Conservation (phyloP, 2,888 invertebrate genomes). For the Scaptomyza caliginosa region DNA sequence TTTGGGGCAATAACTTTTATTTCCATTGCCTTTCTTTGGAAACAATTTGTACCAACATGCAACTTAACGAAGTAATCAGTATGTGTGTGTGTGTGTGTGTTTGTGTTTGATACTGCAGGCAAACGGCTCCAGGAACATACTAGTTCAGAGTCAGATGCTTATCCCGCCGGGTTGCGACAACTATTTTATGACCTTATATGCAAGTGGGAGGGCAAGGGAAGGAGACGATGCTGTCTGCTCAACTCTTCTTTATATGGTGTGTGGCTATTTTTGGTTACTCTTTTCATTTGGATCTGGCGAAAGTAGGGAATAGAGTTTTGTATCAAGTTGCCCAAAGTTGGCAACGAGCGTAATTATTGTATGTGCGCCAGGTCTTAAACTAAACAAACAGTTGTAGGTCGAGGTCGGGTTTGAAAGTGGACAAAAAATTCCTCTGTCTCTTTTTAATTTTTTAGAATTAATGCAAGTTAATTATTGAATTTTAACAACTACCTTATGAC, state of each 20-base stretch:
- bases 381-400: slow-evolving; percentile 64
- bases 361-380: slow-evolving; percentile 46
- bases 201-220: slow-evolving; percentile 15
- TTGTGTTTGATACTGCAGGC: slow-evolving; percentile 7
- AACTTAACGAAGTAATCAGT: slow-evolving; percentile 76
- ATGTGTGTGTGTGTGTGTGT: slow-evolving; percentile 9
- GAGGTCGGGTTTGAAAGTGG: slow-evolving; percentile 34
- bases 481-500: too few species aligned
- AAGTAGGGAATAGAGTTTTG: slow-evolving; percentile 56
- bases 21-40: slow-evolving; percentile 77
- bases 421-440: background rate
- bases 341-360: slow-evolving; percentile 58
- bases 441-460: background rate
- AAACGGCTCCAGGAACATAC: slow-evolving; percentile 26
- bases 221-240: slow-evolving; percentile 14
- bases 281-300: slow-evolving; percentile 51
- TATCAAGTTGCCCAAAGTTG: slow-evolving; percentile 42
- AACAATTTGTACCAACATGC: slow-evolving; percentile 78
- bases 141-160: slow-evolving; percentile 64
- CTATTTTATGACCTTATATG: slow-evolving; percentile 76
- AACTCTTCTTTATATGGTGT: slow-evolving; percentile 58
- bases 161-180: slow-evolving; percentile 75
- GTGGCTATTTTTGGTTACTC: slow-evolving; percentile 69
- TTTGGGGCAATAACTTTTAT: slow-evolving; percentile 72
- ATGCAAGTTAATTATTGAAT: too few species aligned